phyloP scores from a whole-genome alignment of 2,797 vertebrate species.

The Spondyliosoma cantharus region DNA sequence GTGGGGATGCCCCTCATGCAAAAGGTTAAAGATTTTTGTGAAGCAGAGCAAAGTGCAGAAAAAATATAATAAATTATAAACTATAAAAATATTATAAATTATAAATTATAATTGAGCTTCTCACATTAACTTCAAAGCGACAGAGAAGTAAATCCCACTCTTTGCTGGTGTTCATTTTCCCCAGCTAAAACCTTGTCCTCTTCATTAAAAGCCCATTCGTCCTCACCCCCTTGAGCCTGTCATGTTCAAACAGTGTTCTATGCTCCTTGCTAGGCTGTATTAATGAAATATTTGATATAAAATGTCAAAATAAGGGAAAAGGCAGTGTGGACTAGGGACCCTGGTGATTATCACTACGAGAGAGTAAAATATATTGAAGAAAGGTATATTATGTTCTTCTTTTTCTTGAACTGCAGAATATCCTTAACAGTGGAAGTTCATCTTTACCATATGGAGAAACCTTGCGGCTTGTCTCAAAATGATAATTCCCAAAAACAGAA shows the following conservation, averaged over 20 bases:
- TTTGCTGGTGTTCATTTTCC: constrained; percentile 70
- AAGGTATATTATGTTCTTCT: neutral
- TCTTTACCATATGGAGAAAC: constrained; percentile 11
- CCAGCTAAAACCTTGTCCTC: constrained; percentile 75
- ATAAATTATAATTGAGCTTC: constrained; percentile 65
- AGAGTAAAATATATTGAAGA: constrained; percentile 46
- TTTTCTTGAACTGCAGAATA: constrained; percentile 7
- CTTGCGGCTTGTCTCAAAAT: neutral
- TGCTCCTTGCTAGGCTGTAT: constrained; percentile 61
- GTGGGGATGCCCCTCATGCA: constrained; percentile 8
- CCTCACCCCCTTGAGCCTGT: constrained; percentile 68
- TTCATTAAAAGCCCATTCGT: constrained; percentile 76
- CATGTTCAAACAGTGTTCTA: constrained; percentile 75
- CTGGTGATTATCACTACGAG: constrained; percentile 46
- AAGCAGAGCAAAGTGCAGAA: constrained; percentile 51
- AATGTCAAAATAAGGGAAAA: constrained; percentile 73
- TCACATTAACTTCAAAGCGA: constrained; percentile 80
- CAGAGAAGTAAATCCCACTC: constrained; percentile 70
- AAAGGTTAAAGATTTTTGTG: constrained; percentile 59
- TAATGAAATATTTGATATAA: constrained; percentile 74
- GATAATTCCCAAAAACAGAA: constrained; percentile 2
- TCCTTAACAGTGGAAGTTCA: constrained; percentile 10
- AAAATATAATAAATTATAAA: neutral
- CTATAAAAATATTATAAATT: no score
- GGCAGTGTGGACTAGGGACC: constrained; percentile 44